Evolutionary conservation across 2,113 vertebrate species (phyloP), one percentile per base, ranked within the genome.

Genomic region (Rissa tridactyla): DNA sequence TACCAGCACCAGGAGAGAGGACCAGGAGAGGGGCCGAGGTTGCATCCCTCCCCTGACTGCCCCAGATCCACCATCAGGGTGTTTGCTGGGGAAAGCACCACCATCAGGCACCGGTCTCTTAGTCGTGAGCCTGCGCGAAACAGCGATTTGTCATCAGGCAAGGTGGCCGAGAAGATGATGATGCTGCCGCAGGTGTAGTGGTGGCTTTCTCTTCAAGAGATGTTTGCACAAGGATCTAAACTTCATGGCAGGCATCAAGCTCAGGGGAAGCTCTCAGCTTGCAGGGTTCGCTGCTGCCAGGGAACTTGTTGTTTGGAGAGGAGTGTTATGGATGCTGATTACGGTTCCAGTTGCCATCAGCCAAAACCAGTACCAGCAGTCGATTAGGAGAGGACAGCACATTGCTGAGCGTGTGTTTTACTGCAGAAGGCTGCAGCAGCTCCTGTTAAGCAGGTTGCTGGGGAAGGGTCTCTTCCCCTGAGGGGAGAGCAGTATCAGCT

Each of bases 91-190:
- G 62, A 54, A 90, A 90, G 83, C 86, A 91, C n/a, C 30, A 40
- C 55, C 1, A 0, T 15, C 6, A 4, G 52, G 38, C 25, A 30
- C 46, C 0, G 0, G 5, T 40, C 30, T 70, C 77, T 52, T 25
- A 44, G 32, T 49, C 7, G 0, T 22, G 30, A 92, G 25, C 30
- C 84, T 64, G 52, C 2, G 0, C 40, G 76, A 71, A 62, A 66
- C 9, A 66, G 30, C 6, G 0, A 17, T 88, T 77, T 88, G 86
- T 86, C 72, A 64, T 51, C 3, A 2, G 57, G 15, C 22, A 71
- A 94, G 73, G 69, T 76, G 86, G 52, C 42, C 2, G 4, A 22
- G 70, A 76, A 90, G 70, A 66, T 72, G 80, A 36, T 44, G 25
- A 0, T 54, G 64, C n/a, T 81, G 77, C 86, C 92, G 83, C 66